phyloP scores from a whole-genome alignment of 2,888 invertebrate genomes.

The Ectemnius lituratus region DNA sequence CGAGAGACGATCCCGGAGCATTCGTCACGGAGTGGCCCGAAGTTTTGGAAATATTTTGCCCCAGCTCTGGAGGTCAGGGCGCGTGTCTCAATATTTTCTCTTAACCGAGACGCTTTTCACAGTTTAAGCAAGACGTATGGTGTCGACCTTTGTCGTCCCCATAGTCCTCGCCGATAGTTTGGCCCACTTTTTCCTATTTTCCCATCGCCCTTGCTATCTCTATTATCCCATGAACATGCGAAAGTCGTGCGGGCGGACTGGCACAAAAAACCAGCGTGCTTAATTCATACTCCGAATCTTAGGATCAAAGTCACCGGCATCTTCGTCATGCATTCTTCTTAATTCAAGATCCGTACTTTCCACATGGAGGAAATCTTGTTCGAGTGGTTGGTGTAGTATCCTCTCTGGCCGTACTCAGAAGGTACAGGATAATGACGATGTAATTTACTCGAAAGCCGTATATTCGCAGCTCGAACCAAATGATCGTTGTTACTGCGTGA shows the following conservation, averaged over 20 bases:
- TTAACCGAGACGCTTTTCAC: conserved; percentile 57
- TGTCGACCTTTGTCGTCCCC: conserved; percentile 28
- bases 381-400: too few relatives aligned
- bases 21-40: conserved; percentile 66
- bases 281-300: conserved; percentile 22
- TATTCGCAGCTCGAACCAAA: background rate
- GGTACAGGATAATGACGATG: background rate
- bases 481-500: conserved; percentile 5
- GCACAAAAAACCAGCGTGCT: conserved; percentile 24
- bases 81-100: conserved; percentile 72
- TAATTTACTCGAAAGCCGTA: conserved; percentile 1
- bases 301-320: conserved; percentile 44
- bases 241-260: background rate
- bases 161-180: conserved; percentile 5
- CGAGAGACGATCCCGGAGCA: conserved; percentile 48
- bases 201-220: conserved; percentile 32
- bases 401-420: background rate
- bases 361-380: too few relatives aligned
- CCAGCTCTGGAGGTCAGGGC: conserved; percentile 50
- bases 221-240: conserved; percentile 44
- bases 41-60: conserved; percentile 75
- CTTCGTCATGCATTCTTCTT: background rate
- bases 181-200: conserved; percentile 21
- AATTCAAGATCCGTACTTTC: background rate
- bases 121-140: conserved; percentile 65